Evolutionary conservation across 2,888 invertebrate species (phyloP).

Genomic region (Gari tellinella): DNA sequence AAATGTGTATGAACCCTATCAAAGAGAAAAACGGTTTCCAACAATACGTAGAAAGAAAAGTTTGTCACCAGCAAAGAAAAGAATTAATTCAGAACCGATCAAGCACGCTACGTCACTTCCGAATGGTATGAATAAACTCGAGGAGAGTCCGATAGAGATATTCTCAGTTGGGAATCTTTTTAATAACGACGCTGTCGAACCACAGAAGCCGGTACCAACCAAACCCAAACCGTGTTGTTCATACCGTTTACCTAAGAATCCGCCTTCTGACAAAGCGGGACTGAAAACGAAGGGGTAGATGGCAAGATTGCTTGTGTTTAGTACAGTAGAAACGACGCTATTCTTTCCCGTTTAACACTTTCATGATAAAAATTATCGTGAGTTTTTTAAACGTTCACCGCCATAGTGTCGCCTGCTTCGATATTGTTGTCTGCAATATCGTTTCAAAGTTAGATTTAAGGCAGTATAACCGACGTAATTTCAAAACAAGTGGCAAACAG

Average conservation of each 20-base stretch:
- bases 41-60: slow-evolving; percentile 41
- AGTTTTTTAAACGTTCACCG: too few species aligned
- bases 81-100: slow-evolving; percentile 20
- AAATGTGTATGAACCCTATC: slow-evolving; percentile 40
- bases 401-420: too few species aligned
- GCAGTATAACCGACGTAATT: too few species aligned
- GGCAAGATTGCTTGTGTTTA: too few species aligned
- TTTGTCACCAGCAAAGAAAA: slow-evolving; percentile 40
- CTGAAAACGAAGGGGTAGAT: slow-evolving; percentile 24
- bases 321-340: too few species aligned
- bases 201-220: slow-evolving; percentile 8
- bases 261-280: slow-evolving; percentile 39
- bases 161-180: slow-evolving; percentile 29
- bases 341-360: too few species aligned
- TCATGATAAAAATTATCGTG: too few species aligned
- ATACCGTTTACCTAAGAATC: slow-evolving; percentile 36
- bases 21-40: slow-evolving; percentile 49
- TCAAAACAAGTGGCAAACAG: too few species aligned
- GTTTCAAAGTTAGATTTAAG: too few species aligned
- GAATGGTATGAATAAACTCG: slow-evolving; percentile 16
- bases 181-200: slow-evolving; percentile 3
- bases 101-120: slow-evolving; percentile 6
- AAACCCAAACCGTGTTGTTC: slow-evolving; percentile 10
- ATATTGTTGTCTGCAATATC: too few species aligned
- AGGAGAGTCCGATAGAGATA: slow-evolving; percentile 53